Conservation (phyloP, 2,888 invertebrate genomes). For the Biston betularia region DNA sequence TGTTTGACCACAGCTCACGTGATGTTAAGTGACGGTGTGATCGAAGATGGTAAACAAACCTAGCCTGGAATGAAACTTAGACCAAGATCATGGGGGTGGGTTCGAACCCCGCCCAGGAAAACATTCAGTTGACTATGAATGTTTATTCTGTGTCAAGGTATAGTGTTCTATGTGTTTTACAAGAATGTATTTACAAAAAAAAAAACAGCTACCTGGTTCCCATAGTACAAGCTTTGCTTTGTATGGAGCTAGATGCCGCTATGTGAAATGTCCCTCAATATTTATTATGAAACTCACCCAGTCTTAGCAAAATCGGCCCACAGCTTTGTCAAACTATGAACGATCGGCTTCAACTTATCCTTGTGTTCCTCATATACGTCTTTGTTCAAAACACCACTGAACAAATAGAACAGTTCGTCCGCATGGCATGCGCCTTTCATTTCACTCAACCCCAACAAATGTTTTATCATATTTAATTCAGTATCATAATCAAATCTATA, state of each 20-base stretch:
- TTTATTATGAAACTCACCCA: slow-evolving; percentile 52
- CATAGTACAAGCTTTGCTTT: no score
- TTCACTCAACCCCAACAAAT: slow-evolving; percentile 44
- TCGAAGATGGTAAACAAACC: no score
- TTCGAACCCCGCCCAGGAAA: not conserved
- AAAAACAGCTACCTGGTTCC: no score
- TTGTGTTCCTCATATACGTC: slow-evolving; percentile 59
- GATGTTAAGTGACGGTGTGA: no score
- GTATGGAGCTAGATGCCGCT: no score
- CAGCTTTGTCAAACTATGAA: slow-evolving; percentile 68
- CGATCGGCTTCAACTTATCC: slow-evolving; percentile 61
- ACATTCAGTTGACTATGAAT: not conserved
- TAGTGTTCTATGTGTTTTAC: no score
- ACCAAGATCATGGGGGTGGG: no score
- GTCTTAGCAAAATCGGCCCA: slow-evolving; percentile 78
- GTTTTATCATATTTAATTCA: slow-evolving; percentile 66
- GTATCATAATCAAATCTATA: slow-evolving; percentile 66
- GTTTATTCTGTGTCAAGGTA: not conserved
- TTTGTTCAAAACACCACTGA: slow-evolving; percentile 65
- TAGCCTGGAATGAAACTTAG: no score
- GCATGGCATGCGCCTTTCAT: slow-evolving; percentile 75
- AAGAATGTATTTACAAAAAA: no score
- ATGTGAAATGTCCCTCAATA: no score
- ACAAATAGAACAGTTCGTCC: slow-evolving; percentile 79
- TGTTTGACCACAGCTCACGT: no score